Evolutionary conservation across 2,113 vertebrate species (phyloP).

Genomic region (Malurus melanocephalus): DNA sequence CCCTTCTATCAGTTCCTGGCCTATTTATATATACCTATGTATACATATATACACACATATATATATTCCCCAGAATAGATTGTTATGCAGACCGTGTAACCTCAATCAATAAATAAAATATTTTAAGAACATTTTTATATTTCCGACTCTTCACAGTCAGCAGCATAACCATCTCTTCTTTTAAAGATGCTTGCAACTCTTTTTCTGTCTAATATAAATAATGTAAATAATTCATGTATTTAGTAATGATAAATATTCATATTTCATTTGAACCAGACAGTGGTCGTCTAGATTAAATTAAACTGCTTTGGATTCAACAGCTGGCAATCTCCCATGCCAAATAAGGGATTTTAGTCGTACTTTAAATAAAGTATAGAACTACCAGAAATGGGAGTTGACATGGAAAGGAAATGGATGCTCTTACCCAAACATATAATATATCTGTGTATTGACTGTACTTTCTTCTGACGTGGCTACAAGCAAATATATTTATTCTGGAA

Average conservation of each 20-base stretch:
- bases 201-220: constrained; percentile 45
- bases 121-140: neutral
- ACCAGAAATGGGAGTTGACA: neutral
- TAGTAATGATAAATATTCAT: constrained; percentile 59
- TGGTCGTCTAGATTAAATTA: constrained; percentile 48
- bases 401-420: neutral
- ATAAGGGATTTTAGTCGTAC: constrained; percentile 29
- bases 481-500: constrained; percentile 37
- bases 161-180: neutral
- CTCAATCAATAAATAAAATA: neutral
- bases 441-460: constrained; percentile 10
- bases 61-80: neutral
- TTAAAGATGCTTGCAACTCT: constrained; percentile 36
- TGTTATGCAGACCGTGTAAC: neutral
- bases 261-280: constrained; percentile 55
- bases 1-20: neutral
- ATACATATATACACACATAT: neutral
- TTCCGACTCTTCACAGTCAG: neutral
- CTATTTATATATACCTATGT: neutral
- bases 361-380: constrained; percentile 22
- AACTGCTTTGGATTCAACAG: constrained; percentile 49
- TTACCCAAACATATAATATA: constrained; percentile 9
- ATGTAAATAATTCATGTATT: constrained; percentile 63
- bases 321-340: constrained; percentile 49
- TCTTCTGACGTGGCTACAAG: constrained; percentile 29